phyloP scores from a whole-genome alignment of 2,888 invertebrate genomes.

The Mimachlamys varia region DNA sequence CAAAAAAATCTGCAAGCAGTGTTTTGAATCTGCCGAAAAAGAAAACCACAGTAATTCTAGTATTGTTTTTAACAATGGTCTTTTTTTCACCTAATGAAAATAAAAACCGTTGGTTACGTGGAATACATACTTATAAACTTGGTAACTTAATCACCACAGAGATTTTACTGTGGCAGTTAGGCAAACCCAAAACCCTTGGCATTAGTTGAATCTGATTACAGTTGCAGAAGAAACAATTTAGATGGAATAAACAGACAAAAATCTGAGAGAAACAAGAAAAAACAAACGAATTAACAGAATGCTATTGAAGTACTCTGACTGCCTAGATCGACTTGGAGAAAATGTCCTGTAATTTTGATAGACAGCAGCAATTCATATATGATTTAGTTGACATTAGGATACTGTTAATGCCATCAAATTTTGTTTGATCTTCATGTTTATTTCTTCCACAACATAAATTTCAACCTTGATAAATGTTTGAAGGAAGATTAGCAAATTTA shows the following conservation, averaged over 20 bases:
- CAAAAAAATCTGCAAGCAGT: background rate
- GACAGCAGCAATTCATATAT: background rate
- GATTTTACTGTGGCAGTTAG: background rate
- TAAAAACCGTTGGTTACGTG: too few relatives aligned
- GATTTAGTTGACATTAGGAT: too few relatives aligned
- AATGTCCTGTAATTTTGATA: background rate
- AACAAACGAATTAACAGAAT: background rate
- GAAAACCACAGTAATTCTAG: background rate
- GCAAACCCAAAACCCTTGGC: background rate
- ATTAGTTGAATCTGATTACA: slow-evolving; percentile 10
- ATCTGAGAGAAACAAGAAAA: background rate
- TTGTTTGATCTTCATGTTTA: too few relatives aligned
- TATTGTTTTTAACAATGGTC: background rate
- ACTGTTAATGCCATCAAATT: too few relatives aligned
- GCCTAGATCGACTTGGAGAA: background rate
- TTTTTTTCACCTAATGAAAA: background rate
- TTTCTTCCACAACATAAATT: too few relatives aligned
- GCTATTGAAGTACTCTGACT: background rate
- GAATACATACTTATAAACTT: background rate
- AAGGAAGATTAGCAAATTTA: too few relatives aligned
- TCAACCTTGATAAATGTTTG: too few relatives aligned
- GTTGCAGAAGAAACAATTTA: background rate
- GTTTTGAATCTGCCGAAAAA: background rate
- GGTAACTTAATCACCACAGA: background rate
- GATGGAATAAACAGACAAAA: slow-evolving; percentile 27